phyloP scores from a whole-genome alignment of 23 tunicate species.

The Ciona savignyi region DNA sequence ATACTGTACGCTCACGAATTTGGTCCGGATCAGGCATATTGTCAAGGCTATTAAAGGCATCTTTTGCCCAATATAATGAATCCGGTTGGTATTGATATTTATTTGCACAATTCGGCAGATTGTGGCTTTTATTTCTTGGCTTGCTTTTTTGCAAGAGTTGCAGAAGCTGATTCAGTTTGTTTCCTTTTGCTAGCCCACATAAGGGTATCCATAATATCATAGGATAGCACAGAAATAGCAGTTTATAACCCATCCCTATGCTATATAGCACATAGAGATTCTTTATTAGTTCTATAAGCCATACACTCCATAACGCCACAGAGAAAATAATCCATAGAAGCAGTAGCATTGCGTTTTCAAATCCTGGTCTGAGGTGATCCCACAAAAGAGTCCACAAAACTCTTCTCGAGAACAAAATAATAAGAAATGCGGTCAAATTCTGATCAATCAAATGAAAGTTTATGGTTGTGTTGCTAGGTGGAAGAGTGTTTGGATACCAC shows the following conservation, averaged over 20 bases:
- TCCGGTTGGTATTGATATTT: too few relatives aligned
- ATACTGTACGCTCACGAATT: conserved; percentile 33
- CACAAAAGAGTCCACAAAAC: conserved; percentile 50
- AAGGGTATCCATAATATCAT: conserved; percentile 30
- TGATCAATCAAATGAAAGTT: conserved; percentile 75
- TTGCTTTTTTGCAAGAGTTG: too few relatives aligned
- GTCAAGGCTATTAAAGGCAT: too few relatives aligned
- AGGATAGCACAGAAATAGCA: conserved; percentile 60
- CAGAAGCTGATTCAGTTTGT: too few relatives aligned
- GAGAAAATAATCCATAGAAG: conserved; percentile 26
- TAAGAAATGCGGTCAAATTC: conserved; percentile 30
- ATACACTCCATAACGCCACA: conserved; percentile 16
- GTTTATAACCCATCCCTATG: conserved; percentile 7
- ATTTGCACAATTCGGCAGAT: too few relatives aligned
- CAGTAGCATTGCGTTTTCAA: too few relatives aligned
- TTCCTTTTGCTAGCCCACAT: conserved; percentile 15
- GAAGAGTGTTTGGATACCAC: conserved; percentile 81
- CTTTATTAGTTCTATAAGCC: conserved; percentile 15
- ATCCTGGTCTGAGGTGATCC: too few relatives aligned
- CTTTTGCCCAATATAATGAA: too few relatives aligned
- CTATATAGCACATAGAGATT: conserved; percentile 11
- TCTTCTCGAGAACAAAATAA: conserved; percentile 35
- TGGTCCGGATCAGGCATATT: too few relatives aligned
- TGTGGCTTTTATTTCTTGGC: too few relatives aligned
- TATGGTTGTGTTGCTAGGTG: conserved; percentile 65